Conservation (phyloP, 2,888 invertebrate species). For the Leucophenga maculata region DNA sequence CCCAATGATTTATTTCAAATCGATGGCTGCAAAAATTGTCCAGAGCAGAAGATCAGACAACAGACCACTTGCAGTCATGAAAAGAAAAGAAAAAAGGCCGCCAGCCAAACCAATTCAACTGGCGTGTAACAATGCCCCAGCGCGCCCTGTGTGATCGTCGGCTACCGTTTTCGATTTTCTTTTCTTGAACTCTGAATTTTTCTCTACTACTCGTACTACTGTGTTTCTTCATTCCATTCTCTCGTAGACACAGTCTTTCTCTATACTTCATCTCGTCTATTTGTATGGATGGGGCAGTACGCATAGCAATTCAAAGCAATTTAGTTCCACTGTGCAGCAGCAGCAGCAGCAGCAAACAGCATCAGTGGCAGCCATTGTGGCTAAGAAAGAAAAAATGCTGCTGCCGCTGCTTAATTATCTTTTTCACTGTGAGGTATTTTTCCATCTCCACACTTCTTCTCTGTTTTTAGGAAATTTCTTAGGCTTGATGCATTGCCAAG, state of each 20-base stretch:
- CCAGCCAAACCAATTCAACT: neutral
- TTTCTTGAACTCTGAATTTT: constrained; percentile 5
- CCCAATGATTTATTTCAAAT: constrained; percentile 61
- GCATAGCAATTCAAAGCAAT: constrained; percentile 47
- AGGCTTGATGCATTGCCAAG: constrained; percentile 43
- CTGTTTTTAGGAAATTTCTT: constrained; percentile 26
- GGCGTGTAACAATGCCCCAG: constrained; percentile 59
- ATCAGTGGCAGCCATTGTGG: no score
- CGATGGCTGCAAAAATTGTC: constrained; percentile 61
- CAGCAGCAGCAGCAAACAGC: constrained; percentile 8
- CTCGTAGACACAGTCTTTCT: constrained; percentile 16
- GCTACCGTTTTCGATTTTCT: constrained; percentile 53
- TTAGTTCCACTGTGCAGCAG: constrained; percentile 60
- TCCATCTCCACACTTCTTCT: neutral
- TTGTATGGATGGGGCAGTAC: constrained; percentile 28
- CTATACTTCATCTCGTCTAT: constrained; percentile 21
- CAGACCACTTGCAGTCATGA: constrained; percentile 3
- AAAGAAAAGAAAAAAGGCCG: no score
- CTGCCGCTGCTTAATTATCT: constrained; percentile 29
- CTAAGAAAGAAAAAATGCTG: neutral
- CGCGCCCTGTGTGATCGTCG: constrained; percentile 55
- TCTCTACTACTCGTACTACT: constrained; percentile 23
- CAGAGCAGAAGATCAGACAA: constrained; percentile 33
- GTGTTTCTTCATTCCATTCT: constrained; percentile 21
- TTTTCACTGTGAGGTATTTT: constrained; percentile 19